Conservation (phyloP, 2,888 invertebrate species). For the Crepidodera aurea region DNA sequence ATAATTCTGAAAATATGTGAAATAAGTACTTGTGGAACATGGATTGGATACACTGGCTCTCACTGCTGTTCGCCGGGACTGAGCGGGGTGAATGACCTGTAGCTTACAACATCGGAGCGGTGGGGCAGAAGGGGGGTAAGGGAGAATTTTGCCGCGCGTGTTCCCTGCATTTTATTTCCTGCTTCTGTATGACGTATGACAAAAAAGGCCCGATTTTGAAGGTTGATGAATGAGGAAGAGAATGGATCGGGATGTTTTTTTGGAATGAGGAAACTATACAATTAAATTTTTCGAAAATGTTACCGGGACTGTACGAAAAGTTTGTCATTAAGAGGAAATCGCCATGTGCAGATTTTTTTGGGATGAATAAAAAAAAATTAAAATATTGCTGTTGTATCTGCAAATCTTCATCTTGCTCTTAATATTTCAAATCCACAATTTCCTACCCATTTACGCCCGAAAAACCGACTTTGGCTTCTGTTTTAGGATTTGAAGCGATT, state of each 20-base stretch:
- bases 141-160: constrained; percentile 60
- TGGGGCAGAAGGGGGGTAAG: constrained; percentile 47
- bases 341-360: too few relatives aligned
- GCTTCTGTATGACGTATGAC: constrained; percentile 53
- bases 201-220: constrained; percentile 36
- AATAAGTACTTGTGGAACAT: constrained; percentile 56
- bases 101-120: constrained; percentile 54
- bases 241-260: background rate
- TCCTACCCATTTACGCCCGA: too few relatives aligned
- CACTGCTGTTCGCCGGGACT: constrained; percentile 59
- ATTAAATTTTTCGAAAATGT: background rate
- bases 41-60: constrained; percentile 54
- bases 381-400: too few relatives aligned
- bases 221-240: constrained; percentile 25
- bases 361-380: too few relatives aligned
- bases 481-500: too few relatives aligned
- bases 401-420: too few relatives aligned
- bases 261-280: background rate
- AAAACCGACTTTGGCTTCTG: too few relatives aligned
- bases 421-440: too few relatives aligned
- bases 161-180: constrained; percentile 60
- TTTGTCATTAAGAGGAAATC: too few relatives aligned
- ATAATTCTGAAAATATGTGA: constrained; percentile 43
- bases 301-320: background rate
- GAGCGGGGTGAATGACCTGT: constrained; percentile 62